phyloP scores from a whole-genome alignment of 2,888 invertebrate species.

The Parapristionchus giblindavisi region DNA sequence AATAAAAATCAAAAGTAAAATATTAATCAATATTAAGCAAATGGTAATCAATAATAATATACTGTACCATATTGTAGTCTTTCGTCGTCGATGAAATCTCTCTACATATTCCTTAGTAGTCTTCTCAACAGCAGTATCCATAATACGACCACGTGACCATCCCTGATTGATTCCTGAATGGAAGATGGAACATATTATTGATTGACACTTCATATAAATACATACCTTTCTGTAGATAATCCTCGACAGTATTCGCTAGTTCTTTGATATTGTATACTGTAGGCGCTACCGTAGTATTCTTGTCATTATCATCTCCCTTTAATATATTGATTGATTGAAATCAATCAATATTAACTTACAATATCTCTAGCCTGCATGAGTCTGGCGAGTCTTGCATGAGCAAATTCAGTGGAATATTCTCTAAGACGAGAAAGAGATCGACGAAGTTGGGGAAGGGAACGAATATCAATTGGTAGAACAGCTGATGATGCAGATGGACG shows the following conservation, averaged over 20 bases:
- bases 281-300: background rate
- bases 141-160: constrained; percentile 33
- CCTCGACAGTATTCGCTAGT: background rate
- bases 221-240: constrained; percentile 15
- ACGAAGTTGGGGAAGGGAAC: constrained; percentile 41
- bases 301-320: constrained; percentile 22
- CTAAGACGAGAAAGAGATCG: constrained; percentile 8
- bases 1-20: background rate
- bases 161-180: background rate
- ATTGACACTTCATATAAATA: background rate
- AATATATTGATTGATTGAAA: too few relatives aligned
- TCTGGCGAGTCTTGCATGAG: constrained; percentile 30
- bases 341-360: background rate
- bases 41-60: background rate
- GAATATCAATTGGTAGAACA: constrained; percentile 44
- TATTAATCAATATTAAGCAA: background rate
- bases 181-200: background rate
- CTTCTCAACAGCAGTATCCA: constrained; percentile 38
- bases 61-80: constrained; percentile 79
- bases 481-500: constrained; percentile 44
- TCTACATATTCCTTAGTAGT: constrained; percentile 90
- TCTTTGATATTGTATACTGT: constrained; percentile 2
- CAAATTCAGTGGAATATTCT: constrained; percentile 32
- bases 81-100: constrained; percentile 87
- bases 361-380: constrained; percentile 22